Evolutionary conservation across 2,797 vertebrate genomes (phyloP).

Genomic region (Denticeps clupeoides): DNA sequence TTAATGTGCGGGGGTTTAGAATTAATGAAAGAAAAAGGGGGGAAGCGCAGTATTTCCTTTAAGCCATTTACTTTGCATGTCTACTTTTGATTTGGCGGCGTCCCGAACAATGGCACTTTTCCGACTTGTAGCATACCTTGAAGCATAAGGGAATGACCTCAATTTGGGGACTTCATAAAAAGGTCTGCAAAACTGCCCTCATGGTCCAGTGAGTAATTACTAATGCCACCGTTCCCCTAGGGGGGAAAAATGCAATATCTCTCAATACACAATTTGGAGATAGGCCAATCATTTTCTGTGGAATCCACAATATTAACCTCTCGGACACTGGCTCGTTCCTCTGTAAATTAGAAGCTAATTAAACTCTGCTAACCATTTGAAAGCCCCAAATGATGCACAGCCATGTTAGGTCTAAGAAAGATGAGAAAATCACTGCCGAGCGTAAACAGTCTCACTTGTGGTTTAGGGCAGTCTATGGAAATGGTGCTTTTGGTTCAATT

Average conservation of each 20-base stretch:
- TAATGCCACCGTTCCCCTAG: conserved; percentile 40
- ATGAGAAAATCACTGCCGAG: too few relatives aligned
- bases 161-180: conserved; percentile 53
- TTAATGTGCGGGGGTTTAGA: conserved; percentile 37
- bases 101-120: conserved; percentile 27
- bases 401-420: too few relatives aligned
- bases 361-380: conserved; percentile 37
- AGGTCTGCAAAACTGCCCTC: conserved; percentile 42
- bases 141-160: conserved; percentile 40
- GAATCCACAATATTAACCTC: conserved; percentile 49
- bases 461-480: too few relatives aligned
- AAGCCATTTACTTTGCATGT: conserved; percentile 36
- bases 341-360: conserved; percentile 55
- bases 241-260: conserved; percentile 32
- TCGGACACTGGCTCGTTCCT: conserved; percentile 41
- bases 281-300: conserved; percentile 42
- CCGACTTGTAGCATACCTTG: conserved; percentile 30
- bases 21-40: conserved; percentile 17
- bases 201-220: conserved; percentile 50
- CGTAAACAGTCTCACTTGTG: too few relatives aligned
- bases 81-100: conserved; percentile 25
- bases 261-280: conserved; percentile 33
- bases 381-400: not conserved
- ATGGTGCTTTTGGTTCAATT: too few relatives aligned
- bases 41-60: conserved; percentile 44